Conservation (phyloP, 2,888 invertebrate genomes). For the Rhamnusium bicolor region DNA sequence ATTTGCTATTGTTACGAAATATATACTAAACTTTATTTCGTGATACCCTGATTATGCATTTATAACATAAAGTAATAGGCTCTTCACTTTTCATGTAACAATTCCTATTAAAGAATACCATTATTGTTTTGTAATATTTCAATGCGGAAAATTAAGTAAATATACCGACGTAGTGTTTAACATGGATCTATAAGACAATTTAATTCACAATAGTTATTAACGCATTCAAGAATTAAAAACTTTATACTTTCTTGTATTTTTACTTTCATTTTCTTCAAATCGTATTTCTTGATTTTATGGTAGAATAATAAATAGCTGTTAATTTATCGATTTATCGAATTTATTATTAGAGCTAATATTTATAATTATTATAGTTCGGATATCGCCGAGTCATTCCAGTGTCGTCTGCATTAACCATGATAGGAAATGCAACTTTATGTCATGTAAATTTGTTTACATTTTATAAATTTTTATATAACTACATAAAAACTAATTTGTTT, state of each 20-base stretch:
- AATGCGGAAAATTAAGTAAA: conserved; percentile 8
- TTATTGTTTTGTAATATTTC: not conserved
- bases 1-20: not conserved
- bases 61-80: not conserved
- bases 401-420: too few species aligned
- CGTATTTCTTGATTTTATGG: not conserved
- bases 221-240: not conserved
- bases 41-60: not conserved
- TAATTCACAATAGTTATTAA: not conserved
- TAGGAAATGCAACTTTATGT: too few species aligned
- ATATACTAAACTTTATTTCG: conserved; percentile 12
- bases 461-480: too few species aligned
- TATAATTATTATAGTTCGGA: too few species aligned
- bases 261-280: not conserved
- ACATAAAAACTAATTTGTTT: too few species aligned
- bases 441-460: too few species aligned
- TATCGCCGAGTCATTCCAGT: too few species aligned
- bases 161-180: conserved; percentile 3
- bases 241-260: not conserved
- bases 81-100: not conserved
- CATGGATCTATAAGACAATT: not conserved
- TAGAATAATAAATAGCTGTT: not conserved
- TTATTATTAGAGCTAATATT: too few species aligned
- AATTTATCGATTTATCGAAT: too few species aligned
- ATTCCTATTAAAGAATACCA: not conserved